A percentile compares a stretch with the other conserved stretches of the same genome.
Conservation (phyloP, 1,140 invertebrate species). For the Bombus superbus region DNA sequence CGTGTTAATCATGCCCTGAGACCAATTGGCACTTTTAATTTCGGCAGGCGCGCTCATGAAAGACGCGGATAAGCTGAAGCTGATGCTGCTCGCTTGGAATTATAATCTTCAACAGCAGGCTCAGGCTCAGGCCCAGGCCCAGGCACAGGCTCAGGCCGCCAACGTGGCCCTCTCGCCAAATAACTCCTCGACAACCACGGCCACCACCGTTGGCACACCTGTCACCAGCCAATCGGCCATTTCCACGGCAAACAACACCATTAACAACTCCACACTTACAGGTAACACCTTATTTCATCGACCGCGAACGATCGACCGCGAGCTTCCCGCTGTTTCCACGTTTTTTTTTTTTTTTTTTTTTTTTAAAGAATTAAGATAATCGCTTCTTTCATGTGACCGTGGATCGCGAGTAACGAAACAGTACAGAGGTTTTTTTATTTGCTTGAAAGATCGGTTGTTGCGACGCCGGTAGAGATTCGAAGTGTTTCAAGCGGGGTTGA, state of each 20-base stretch:
- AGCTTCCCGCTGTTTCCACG: neutral
- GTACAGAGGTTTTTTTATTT: neutral
- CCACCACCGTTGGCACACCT: conserved; percentile 81
- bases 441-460: neutral
- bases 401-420: neutral
- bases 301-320: neutral
- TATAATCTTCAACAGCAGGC: conserved; percentile 88
- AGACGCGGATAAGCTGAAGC: conserved; percentile 92
- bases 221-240: conserved; percentile 82
- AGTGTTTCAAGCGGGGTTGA: neutral
- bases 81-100: conserved; percentile 93
- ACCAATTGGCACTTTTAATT: conserved; percentile 79
- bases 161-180: conserved; percentile 80
- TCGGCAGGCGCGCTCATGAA: conserved; percentile 86
- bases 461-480: neutral
- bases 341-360: neutral
- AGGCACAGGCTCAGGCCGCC: conserved; percentile 79
- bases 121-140: conserved; percentile 82
- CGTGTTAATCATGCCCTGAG: conserved; percentile 46
- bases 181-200: conserved; percentile 80
- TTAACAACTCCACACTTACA: conserved; percentile 82
- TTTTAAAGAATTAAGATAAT: too few species aligned
- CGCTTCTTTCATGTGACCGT: too few species aligned
- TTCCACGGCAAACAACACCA: conserved; percentile 81
- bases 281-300: conserved; percentile 74